Evolutionary conservation across 1,140 invertebrate species (phyloP), one percentile per base, ranked within the genome.

Genomic region (Brachionus rotundiformis): DNA sequence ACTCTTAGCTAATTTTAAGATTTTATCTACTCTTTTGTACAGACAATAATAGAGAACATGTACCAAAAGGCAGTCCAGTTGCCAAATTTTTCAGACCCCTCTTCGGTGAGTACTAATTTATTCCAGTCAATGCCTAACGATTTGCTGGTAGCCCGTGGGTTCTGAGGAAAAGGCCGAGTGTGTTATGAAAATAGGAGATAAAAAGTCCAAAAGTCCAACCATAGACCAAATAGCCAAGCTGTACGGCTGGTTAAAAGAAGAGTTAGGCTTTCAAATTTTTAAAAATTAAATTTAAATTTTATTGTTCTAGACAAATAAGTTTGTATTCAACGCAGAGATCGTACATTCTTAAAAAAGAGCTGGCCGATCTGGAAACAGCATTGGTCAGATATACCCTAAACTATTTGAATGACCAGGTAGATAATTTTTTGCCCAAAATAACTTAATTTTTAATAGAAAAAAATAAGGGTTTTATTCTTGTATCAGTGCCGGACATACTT

Each of bases 331-430:
- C 61, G 10, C 54, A 81, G 16, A 19, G 79, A 65, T 65, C 79
- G 7, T 81, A 81, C 29, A 81, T 81, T 16, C n/a, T 81, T n/a
- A 81, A 65, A 33, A 68, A 68, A 63, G 79, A 81, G 27, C 29
- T 81, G 5, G 54, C 54, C 41, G 59, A 81, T 16, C 13, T 81
- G 13, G 61, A 81, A 25, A 44, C 23, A 29, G 79, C 79, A 11
- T 33, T 81, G 11, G 36, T 81, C 19, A 36, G 39, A 44, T 81
- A 65, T 36, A 68, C 61, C 1, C 19, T 81, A 23, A 41, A 31
- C 16, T 47, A 16, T 65, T 47, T 81, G 13, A 81, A 31, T 49
- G 39, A 65, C 13, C 36, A 79, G 23, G 76, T 79, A 19, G 36
- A 63, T 36, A n/a, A 31, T 5, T 5, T 6, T 59, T 27, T 23